A percentile compares a stretch with the other conserved stretches of the same genome.
phyloP scores from a whole-genome alignment of 2,113 vertebrate species.

The Hepsetus odoe region DNA sequence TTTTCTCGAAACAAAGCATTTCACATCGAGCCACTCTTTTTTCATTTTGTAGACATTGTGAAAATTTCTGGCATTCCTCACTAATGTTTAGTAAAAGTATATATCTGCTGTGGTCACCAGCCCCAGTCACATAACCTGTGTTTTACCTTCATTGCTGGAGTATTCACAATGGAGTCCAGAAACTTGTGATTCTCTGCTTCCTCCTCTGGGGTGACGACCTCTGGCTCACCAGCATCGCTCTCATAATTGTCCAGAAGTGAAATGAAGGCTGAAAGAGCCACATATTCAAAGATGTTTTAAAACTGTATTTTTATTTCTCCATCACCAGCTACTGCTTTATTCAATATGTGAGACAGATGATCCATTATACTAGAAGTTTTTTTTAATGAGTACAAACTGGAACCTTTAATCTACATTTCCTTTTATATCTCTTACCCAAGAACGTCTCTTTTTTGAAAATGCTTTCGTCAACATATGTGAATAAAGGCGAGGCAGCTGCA shows the following conservation, averaged over 20 bases:
- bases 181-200: constrained; percentile 80
- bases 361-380: no score
- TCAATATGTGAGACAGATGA: not conserved
- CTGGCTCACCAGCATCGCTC: constrained; percentile 77
- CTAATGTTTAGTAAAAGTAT: no score
- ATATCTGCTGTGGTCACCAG: not conserved
- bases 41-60: no score
- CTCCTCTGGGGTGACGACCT: constrained; percentile 80
- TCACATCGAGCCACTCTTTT: not conserved
- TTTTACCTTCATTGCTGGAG: constrained; percentile 78
- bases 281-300: not conserved
- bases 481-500: constrained; percentile 70
- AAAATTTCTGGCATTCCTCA: no score
- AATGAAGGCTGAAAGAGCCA: constrained; percentile 75
- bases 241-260: constrained; percentile 82
- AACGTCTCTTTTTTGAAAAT: constrained; percentile 83
- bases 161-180: constrained; percentile 74
- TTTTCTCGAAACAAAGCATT: no score
- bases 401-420: no score
- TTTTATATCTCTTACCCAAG: constrained; percentile 67
- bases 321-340: no score
- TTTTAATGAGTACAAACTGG: no score
- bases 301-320: not conserved
- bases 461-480: constrained; percentile 77
- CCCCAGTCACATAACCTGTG: not conserved